Base-by-base conservation (phyloP, 2,113 vertebrate genomes). In the Paratilapia polleni region DNA sequence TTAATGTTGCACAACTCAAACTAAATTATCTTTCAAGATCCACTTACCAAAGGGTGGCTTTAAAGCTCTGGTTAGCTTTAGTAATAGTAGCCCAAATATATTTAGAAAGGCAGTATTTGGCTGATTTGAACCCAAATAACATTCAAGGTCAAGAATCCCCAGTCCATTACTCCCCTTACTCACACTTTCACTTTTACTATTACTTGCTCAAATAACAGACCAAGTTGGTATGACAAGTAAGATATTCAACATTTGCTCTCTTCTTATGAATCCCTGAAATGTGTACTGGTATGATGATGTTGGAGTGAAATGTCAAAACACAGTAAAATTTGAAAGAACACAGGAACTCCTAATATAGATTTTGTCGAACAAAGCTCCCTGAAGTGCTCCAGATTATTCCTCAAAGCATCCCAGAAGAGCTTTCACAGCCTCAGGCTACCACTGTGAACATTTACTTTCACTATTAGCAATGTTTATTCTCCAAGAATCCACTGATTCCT, bases 391-490 rank as follows among this genome's bases (percentile, higher is more conserved):
- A n/a, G 74, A 73, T 79, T 83, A 54, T 77, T 92, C 80, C 47
- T 84, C 34, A 73, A 80, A 87, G 64, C 15, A 10, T 89, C 82
- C 60, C 81, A 58, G 62, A 74, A 64, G 87, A 88, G 62, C 28
- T 31, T 34, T 8, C 56, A 9, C 68, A 22, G 78, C 77, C 78
- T 56, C 49, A 1, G 77, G 68, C 83, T 24, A 10, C 78, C 57
- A 26, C 80, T 78, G 74, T 52, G 81, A 83, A 84, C 56, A 22
- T 87, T 88, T 78, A 78, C 70, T 86, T 86, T 89, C 22, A 2
- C 60, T 38, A 68, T 88, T 54, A 56, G 81, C 81, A 9, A 12
- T 92, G 86, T 93, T 91, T 89, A 89, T 87, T 83, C 60, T 84
- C 36, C n/a, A 14, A 41, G 20, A 82, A 77, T 77, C 49, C 56